Base-by-base conservation (phyloP, 2,113 vertebrate species). In the Oenanthe melanoleuca region DNA sequence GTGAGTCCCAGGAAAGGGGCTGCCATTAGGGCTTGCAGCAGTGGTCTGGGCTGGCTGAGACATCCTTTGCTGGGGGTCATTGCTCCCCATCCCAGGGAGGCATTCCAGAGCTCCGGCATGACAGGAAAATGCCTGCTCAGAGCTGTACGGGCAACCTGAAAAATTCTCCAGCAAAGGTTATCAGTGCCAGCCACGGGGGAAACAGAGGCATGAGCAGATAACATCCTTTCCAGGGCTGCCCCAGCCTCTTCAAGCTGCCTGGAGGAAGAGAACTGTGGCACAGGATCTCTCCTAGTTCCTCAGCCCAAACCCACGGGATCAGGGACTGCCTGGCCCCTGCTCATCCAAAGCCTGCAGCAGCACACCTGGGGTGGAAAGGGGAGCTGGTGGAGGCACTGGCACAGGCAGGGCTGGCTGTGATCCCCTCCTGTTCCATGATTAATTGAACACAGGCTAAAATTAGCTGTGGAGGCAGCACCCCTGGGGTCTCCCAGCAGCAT, bases 401-500 rank as follows among this genome's bases (percentile, higher is more conserved):
- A 72, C 14, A 29, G 50, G 66, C 88, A 69, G 85, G 45, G 59
- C 67, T 93, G 23, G 22, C 60, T 3, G 16, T 0, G 8, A 29
- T 85, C 34, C 57, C 77, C 33, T 94, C 84, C 66, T 0, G 2
- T 38, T 65, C 69, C 92, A 79, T 70, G 71, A 88, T 88, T 94
- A 94, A 91, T 88, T 70, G 88, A 95, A 80, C 22, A 31, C 3
- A 1, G 47, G 45, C 84, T 95, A 94, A 94, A 97, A 95, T 95
- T 91, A 95, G 81, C 89, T 26, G 38, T 0, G 4, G 70, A 94
- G 69, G 73, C 87, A 88, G 92, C 78, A 88, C 77, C 42, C 45
- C 80, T 61, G 70, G 80, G 91, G 89, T 96, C 89, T 88, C 93
- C 90, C 80, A 80, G 86, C 77, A 66, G 80, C 80, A 69, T 93